A percentile compares a stretch with the other conserved stretches of the same genome.
Conservation (phyloP, 2,888 invertebrate species). For the Ennomos quercinarius region DNA sequence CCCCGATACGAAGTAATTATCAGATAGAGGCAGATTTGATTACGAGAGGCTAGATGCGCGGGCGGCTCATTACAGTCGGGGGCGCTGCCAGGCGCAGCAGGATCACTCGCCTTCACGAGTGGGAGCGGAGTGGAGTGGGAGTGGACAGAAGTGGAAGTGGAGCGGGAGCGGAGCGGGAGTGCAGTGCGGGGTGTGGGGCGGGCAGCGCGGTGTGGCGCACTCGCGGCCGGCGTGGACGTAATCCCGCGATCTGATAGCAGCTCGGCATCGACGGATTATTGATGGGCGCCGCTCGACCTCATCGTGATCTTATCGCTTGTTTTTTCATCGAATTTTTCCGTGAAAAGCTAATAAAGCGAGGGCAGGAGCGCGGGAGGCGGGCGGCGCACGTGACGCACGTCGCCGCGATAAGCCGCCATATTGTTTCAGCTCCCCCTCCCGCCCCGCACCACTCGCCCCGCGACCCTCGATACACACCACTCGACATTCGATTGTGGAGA, state of each 20-base stretch:
- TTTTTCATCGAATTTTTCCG: slow-evolving; percentile 78
- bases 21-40: slow-evolving; percentile 82
- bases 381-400: slow-evolving; percentile 68
- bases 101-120: no score
- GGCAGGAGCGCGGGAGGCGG: slow-evolving; percentile 39
- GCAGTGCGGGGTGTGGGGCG: slow-evolving; percentile 19
- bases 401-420: slow-evolving; percentile 71
- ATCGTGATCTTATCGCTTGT: slow-evolving; percentile 79
- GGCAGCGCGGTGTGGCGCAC: slow-evolving; percentile 11
- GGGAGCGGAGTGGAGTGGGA: slow-evolving; percentile 11
- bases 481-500: slow-evolving; percentile 45
- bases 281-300: slow-evolving; percentile 77
- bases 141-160: slow-evolving; percentile 11
- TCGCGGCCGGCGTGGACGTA: slow-evolving; percentile 11
- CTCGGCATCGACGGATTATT: slow-evolving; percentile 68
- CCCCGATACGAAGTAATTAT: slow-evolving; percentile 79
- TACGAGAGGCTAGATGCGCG: slow-evolving; percentile 68
- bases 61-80: slow-evolving; percentile 61
- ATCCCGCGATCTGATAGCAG: slow-evolving; percentile 42
- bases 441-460: slow-evolving; percentile 26
- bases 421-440: slow-evolving; percentile 64
- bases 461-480: slow-evolving; percentile 32
- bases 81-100: slow-evolving; percentile 23
- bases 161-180: slow-evolving; percentile 12
- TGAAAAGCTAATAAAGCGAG: slow-evolving; percentile 71